Percentiles rank a stretch among this genome's conserved stretches.
phyloP scores from a whole-genome alignment of 2,113 vertebrate genomes.

The Lampris megalopsis region DNA sequence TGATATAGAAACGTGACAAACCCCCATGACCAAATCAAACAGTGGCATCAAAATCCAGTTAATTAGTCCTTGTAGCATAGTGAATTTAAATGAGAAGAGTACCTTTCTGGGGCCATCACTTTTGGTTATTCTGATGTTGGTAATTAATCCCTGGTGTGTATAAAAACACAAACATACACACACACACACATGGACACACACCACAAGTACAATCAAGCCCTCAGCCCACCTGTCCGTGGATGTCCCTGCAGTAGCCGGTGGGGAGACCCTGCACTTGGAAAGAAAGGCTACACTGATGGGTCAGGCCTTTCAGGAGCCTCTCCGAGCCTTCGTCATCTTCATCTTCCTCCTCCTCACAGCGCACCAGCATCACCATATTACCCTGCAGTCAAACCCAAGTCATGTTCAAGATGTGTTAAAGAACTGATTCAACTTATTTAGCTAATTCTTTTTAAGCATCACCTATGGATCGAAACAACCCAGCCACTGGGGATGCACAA shows the following conservation, averaged over 20 bases:
- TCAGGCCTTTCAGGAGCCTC: slow-evolving; percentile 83
- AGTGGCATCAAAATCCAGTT: too few species aligned
- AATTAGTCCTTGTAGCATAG: too few species aligned
- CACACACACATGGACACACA: background rate
- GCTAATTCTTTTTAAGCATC: background rate
- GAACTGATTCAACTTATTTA: background rate
- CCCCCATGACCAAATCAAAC: too few species aligned
- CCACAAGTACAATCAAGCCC: background rate
- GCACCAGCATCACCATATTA: slow-evolving; percentile 87
- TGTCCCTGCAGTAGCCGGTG: slow-evolving; percentile 94
- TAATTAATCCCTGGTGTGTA: too few species aligned
- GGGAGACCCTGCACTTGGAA: slow-evolving; percentile 88
- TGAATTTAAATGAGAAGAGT: too few species aligned
- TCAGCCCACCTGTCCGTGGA: slow-evolving; percentile 90
- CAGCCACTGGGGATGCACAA: too few species aligned
- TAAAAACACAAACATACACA: background rate
- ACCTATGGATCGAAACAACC: background rate
- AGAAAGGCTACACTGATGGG: slow-evolving; percentile 88
- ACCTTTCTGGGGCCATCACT: too few species aligned
- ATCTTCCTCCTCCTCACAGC: slow-evolving; percentile 76
- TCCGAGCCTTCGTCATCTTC: slow-evolving; percentile 72
- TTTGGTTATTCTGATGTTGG: too few species aligned
- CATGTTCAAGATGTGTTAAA: background rate
- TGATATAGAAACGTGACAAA: too few species aligned
- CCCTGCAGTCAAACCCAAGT: slow-evolving; percentile 79